A percentile compares a stretch with the other conserved stretches of the same genome.
phyloP scores from a whole-genome alignment of 2,113 vertebrate species.

The Pluvianellus socialis region DNA sequence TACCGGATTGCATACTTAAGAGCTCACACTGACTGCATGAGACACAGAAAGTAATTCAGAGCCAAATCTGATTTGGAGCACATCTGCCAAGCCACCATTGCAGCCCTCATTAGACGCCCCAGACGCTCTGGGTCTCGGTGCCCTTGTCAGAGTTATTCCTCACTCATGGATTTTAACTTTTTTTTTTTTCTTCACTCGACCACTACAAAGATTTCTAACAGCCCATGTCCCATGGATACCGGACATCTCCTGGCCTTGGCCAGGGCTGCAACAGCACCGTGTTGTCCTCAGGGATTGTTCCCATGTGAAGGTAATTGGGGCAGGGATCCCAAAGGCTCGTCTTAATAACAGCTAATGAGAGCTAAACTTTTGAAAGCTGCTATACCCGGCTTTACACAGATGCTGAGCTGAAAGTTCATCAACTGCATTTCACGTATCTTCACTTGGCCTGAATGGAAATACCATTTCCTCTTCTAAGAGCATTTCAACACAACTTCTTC shows the following conservation, averaged over 20 bases:
- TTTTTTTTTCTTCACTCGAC: neutral
- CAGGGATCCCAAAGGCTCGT: neutral
- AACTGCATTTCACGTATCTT: neutral
- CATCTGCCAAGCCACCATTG: neutral
- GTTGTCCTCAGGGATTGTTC: neutral
- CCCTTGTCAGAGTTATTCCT: neutral
- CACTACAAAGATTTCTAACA: neutral
- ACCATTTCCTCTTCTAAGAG: neutral
- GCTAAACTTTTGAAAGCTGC: neutral
- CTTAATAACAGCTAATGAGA: neutral
- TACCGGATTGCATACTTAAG: neutral
- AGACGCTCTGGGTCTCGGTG: neutral
- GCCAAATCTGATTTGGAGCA: neutral
- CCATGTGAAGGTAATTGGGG: rapidly evolving
- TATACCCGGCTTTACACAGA: neutral
- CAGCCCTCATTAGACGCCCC: neutral
- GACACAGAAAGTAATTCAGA: neutral
- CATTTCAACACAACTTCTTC: neutral
- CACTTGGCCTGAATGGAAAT: neutral
- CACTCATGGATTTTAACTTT: neutral
- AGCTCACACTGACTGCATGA: neutral
- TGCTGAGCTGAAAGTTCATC: neutral
- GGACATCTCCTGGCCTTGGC: neutral
- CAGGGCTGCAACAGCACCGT: neutral
- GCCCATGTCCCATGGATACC: neutral